phyloP scores from a whole-genome alignment of 1,140 invertebrate genomes.

The Plutomurus gul region DNA sequence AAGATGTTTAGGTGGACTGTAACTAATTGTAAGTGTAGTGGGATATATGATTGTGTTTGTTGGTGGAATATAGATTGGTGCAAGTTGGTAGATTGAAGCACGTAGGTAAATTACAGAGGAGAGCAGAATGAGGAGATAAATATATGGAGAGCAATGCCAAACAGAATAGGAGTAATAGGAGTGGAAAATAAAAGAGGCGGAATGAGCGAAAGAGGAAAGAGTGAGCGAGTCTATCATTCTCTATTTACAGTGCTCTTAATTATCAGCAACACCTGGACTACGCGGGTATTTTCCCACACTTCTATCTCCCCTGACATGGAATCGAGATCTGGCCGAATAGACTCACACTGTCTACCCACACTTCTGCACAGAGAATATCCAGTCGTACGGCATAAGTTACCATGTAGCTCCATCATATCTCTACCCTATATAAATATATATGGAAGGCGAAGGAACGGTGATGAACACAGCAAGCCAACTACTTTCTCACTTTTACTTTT shows the following conservation, averaged over 20 bases:
- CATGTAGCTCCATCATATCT: too few species aligned
- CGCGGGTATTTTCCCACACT: conserved; percentile 54
- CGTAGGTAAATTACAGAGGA: not conserved
- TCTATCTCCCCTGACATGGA: conserved; percentile 48
- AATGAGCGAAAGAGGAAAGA: conserved; percentile 27
- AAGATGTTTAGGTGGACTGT: too few species aligned
- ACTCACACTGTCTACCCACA: too few species aligned
- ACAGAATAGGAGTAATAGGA: not conserved
- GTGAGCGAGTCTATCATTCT: conserved; percentile 49
- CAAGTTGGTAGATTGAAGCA: not conserved
- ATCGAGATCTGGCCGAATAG: not conserved
- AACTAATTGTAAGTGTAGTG: too few species aligned
- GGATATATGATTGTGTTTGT: too few species aligned
- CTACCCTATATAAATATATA: too few species aligned
- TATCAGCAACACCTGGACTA: conserved; percentile 53
- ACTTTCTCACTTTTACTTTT: too few species aligned
- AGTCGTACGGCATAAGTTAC: too few species aligned
- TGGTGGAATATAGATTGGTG: too few species aligned
- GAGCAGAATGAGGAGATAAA: not conserved
- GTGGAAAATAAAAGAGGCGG: not conserved
- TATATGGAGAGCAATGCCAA: not conserved
- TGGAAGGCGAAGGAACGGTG: too few species aligned
- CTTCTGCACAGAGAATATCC: too few species aligned
- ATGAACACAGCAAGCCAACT: too few species aligned
- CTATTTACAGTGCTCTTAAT: conserved; percentile 54